These are phyloP conservation scores for Threskiornis aethiopicus DNA, from an alignment of 2,797 vertebrate genomes.

Conservation along the genomic window DNA sequence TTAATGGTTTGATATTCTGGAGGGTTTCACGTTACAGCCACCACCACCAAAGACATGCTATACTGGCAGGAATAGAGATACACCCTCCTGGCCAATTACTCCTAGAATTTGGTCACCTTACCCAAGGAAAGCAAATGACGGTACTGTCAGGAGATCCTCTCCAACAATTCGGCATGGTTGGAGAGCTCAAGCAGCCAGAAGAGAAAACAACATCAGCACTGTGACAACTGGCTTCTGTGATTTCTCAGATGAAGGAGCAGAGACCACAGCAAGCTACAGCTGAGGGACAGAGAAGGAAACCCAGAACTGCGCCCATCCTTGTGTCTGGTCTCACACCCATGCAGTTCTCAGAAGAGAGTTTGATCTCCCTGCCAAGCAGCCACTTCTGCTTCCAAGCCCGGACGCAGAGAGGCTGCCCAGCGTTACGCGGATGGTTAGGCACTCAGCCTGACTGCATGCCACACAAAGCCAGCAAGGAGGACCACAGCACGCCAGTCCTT, in stretches of 20 bases:
- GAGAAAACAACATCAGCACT: background rate
- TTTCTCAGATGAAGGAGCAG: background rate
- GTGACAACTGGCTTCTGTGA: background rate
- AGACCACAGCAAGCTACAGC: background rate
- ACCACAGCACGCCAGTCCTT: background rate
- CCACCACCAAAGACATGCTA: background rate
- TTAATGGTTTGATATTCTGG: background rate
- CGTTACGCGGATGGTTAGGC: background rate
- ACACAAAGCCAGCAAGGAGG: background rate
- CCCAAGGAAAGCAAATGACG: background rate
- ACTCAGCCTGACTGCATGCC: background rate
- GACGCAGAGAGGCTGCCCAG: background rate
- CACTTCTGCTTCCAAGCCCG: background rate
- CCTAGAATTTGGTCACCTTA: background rate
- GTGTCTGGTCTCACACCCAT: background rate
- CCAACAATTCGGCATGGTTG: background rate
- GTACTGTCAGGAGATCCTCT: background rate
- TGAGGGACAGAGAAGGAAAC: background rate
- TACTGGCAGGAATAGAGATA: background rate
- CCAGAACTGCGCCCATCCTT: background rate
- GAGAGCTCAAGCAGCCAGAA: background rate
- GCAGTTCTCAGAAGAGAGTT: slow-evolving; percentile 32
- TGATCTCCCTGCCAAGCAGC: slow-evolving; percentile 40
- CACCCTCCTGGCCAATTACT: background rate
- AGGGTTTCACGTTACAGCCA: background rate